Conservation (phyloP, 2,888 invertebrate genomes). For the Volucella inanis region DNA sequence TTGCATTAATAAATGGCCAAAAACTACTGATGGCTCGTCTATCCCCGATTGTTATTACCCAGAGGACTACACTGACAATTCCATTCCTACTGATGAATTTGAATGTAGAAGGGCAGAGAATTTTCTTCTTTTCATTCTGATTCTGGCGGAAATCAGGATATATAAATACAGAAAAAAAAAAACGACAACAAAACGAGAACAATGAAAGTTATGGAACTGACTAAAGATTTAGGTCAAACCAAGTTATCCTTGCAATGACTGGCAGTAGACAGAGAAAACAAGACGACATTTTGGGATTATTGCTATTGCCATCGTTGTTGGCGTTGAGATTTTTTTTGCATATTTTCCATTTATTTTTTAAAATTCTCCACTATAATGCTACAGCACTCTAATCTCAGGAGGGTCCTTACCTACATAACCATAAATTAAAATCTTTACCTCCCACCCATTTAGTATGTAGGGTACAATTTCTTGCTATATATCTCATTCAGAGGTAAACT, state of each 20-base stretch:
- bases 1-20: conserved; percentile 31
- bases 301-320: too few species aligned
- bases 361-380: neutral
- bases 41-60: conserved; percentile 11
- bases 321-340: neutral
- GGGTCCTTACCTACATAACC: neutral
- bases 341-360: neutral
- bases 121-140: conserved; percentile 6
- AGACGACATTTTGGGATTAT: neutral
- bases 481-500: conserved; percentile 31
- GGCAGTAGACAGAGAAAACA: neutral
- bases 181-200: neutral
- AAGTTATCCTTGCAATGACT: neutral
- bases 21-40: conserved; percentile 9
- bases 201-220: conserved; percentile 4
- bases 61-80: conserved; percentile 20
- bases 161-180: neutral
- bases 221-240: conserved; percentile 28
- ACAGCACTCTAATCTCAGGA: neutral
- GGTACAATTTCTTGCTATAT: conserved; percentile 21
- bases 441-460: neutral
- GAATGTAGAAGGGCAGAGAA: too few species aligned
- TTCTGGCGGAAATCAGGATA: neutral
- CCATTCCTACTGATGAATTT: conserved; percentile 14
- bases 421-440: conserved; percentile 26